phyloP scores from a whole-genome alignment of 1,140 invertebrate genomes.

The Holcopasites calliopsidis region DNA sequence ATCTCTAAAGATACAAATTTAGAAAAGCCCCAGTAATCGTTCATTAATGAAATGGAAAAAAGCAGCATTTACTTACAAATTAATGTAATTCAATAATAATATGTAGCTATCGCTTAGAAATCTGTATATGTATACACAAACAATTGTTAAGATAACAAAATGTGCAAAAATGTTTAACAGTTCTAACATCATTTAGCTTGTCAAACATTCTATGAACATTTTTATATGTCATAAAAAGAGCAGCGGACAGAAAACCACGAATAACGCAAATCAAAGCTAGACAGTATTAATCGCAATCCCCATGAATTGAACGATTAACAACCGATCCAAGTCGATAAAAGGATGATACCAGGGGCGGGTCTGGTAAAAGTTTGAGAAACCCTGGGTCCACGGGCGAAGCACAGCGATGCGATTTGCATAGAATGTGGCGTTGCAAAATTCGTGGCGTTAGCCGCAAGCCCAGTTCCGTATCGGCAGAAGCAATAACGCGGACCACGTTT shows the following conservation, averaged over 20 bases:
- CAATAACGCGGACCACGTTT: constrained; percentile 47
- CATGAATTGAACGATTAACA: background rate
- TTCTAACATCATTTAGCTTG: too few species aligned
- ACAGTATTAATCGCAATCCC: too few species aligned
- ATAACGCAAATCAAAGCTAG: too few species aligned
- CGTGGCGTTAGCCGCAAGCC: constrained; percentile 54
- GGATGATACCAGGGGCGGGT: background rate
- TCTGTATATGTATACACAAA: too few species aligned
- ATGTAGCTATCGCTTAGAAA: background rate
- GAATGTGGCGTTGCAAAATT: constrained; percentile 77
- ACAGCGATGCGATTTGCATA: constrained; percentile 69
- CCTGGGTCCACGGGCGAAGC: constrained; percentile 26
- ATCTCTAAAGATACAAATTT: background rate
- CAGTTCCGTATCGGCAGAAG: constrained; percentile 22
- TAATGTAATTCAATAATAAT: background rate
- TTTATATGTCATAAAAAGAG: too few species aligned
- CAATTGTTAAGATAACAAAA: too few species aligned
- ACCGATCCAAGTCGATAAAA: background rate
- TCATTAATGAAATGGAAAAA: too few species aligned
- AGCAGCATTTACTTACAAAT: background rate
- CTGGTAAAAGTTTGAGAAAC: constrained; percentile 63
- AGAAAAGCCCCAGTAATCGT: too few species aligned
- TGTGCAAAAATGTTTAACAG: too few species aligned
- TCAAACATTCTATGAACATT: too few species aligned
- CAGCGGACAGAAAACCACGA: too few species aligned